Base-by-base conservation (phyloP, 2,888 invertebrate species). In the Melieria omissa region DNA sequence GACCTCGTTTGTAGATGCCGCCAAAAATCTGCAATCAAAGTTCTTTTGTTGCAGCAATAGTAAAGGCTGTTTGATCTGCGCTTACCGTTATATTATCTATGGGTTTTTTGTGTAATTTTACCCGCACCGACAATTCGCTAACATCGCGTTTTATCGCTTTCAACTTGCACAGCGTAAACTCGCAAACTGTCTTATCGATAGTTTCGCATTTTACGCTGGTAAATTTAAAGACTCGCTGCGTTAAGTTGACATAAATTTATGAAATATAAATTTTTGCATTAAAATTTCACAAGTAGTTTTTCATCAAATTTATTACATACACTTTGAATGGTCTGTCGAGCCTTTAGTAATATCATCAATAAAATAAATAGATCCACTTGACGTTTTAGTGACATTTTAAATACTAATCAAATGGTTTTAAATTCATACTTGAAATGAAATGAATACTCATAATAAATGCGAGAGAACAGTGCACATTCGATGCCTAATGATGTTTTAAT, bases 11-110 rank as follows among this genome's bases (percentile, higher is more conserved):
- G 12, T 42, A 42, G 0, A 60, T 29, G n/a, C 6, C 8, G 41
- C 12, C 4, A n/a, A 42, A 60, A 8, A 60, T 60, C 60, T 60
- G 54, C 16, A 54, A 54, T 6, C 14, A 12, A 54, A 54, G 29
- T 29, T 29, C 29, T 29, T 29, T 29, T 29, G 29, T 29, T 2
- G 3, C 29, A 29, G 29, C 29, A 29, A 29, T 3, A 29, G 29
- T 29, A 29, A 29, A 29, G 29, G 29, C 2, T 29, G 29, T 3
- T 29, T 29, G 29, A 29, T 29, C 29, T 52, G 14, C n/a, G 52
- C 52, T n/a, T 52, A 52, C 52, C 52, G 52, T 52, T 4, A 52
- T 52, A 52, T 52, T 52, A 52, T 52, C 52, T 9, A 52, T n/a
- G 0, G 52, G 52, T 14, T 52, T 52, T 9, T 14, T 52, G 6